Conservation (phyloP, 2,888 invertebrate species). For the Pterostichus madidus region DNA sequence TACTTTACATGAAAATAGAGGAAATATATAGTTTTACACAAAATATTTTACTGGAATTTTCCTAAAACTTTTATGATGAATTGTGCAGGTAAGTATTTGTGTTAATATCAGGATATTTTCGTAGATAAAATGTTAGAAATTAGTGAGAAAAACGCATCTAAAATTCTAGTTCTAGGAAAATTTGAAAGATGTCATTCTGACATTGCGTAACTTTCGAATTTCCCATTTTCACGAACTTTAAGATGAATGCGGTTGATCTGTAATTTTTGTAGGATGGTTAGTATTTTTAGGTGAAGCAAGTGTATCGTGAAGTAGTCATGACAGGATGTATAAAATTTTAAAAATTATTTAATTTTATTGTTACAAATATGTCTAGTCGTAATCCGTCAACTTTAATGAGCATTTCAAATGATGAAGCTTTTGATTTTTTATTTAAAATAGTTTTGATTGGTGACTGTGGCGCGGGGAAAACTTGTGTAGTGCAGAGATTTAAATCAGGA, state of each 20-base stretch:
- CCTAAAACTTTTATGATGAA: too few relatives aligned
- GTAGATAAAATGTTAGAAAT: too few relatives aligned
- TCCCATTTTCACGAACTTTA: slow-evolving; percentile 55
- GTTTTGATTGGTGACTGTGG: slow-evolving; percentile 95
- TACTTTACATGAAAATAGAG: too few relatives aligned
- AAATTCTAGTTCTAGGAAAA: slow-evolving; percentile 18
- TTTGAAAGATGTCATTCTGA: slow-evolving; percentile 32
- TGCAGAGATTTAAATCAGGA: slow-evolving; percentile 96
- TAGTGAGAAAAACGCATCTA: too few relatives aligned
- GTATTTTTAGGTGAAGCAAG: slow-evolving; percentile 62
- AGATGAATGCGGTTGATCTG: slow-evolving; percentile 60
- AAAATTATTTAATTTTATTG: slow-evolving; percentile 27
- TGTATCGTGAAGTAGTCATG: slow-evolving; percentile 55
- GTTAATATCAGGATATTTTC: too few relatives aligned
- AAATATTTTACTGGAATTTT: too few relatives aligned
- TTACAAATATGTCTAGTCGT: slow-evolving; percentile 82
- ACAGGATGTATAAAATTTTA: slow-evolving; percentile 60
- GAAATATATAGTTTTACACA: neutral
- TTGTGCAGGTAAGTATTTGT: too few relatives aligned
- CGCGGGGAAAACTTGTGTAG: slow-evolving; percentile 96
- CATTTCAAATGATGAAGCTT: slow-evolving; percentile 87
- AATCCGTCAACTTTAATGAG: slow-evolving; percentile 89
- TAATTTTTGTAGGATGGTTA: slow-evolving; percentile 60
- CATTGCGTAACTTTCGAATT: slow-evolving; percentile 63
- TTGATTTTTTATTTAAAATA: slow-evolving; percentile 97